Base-by-base conservation (phyloP, 2,797 vertebrate species). In the Danio tinwini region DNA sequence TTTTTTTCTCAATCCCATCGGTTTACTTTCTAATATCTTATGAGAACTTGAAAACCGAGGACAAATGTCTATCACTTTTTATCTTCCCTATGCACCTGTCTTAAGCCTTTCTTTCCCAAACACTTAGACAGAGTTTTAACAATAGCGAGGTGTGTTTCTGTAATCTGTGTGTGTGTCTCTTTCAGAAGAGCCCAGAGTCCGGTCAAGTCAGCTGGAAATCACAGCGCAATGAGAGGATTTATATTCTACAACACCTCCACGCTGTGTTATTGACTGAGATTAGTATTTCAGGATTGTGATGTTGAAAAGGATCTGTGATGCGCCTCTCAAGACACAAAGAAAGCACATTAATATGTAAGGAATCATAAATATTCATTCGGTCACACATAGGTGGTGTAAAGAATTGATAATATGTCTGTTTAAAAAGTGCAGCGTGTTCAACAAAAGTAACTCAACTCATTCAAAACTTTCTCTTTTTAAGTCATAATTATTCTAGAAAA, bases 41-140 rank as follows among this genome's bases (percentile, higher is more conserved):
- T 19, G 42, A 81, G 62, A 55, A 77, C 55, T 58, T 44, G 9
- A 13, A 61, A 63, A 55, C 55, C 45, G 16, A 53, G 50, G 29
- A 55, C n/a, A 62, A 37, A 59, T 62, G 52, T 70, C 19, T 72
- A 37, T 84, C 69, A 74, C 42, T 11, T 49, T 76, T 67, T 80
- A 76, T 84, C 80, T 65, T 13, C 17, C 17, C 17, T 52, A 63
- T 19, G 19, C 76, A 81, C 39, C 76, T 72, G 65, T 50, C 58
- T 67, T 49, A 29, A 64, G 29, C 10, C 52, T 50, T 65, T 49
- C 42, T 52, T 53, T 19, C 59, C 52, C 17, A 53, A 58, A 62
- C 40, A 47, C 39, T 29, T 21, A 37, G 39, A 72, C 19, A 59
- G 9, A 50, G 29, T 19, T 53, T 56, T 50, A 37, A 74, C 70